phyloP scores from a whole-genome alignment of 2,888 invertebrate genomes.

The Rotaria sp. region DNA sequence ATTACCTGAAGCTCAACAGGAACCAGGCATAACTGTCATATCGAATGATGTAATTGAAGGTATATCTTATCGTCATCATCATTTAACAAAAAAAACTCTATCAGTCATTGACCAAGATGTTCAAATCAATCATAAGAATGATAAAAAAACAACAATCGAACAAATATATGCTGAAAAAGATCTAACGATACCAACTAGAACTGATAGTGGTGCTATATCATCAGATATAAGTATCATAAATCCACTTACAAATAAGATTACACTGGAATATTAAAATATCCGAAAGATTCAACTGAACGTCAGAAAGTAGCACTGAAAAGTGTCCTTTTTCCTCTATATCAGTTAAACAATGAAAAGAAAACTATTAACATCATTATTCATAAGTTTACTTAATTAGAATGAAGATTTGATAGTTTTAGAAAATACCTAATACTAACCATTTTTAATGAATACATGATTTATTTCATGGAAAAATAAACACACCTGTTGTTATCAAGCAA shows the following conservation, averaged over 20 bases:
- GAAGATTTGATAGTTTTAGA: neutral
- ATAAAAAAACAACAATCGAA: too few species aligned
- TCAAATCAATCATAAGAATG: neutral
- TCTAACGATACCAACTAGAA: neutral
- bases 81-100: neutral
- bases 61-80: neutral
- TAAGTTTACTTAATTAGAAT: neutral
- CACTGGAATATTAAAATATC: neutral
- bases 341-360: neutral
- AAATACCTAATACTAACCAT: neutral
- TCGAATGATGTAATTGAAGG: neutral
- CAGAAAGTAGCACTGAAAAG: too few species aligned
- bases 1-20: neutral
- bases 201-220: neutral
- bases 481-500: neutral
- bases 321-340: too few species aligned
- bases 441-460: neutral
- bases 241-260: neutral
- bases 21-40: neutral
- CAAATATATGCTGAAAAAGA: neutral
- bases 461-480: neutral
- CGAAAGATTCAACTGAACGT: too few species aligned
- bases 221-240: neutral
- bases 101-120: neutral
- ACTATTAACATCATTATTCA: neutral